Conservation (phyloP, 2,888 invertebrate species). For the Anodontia alba region DNA sequence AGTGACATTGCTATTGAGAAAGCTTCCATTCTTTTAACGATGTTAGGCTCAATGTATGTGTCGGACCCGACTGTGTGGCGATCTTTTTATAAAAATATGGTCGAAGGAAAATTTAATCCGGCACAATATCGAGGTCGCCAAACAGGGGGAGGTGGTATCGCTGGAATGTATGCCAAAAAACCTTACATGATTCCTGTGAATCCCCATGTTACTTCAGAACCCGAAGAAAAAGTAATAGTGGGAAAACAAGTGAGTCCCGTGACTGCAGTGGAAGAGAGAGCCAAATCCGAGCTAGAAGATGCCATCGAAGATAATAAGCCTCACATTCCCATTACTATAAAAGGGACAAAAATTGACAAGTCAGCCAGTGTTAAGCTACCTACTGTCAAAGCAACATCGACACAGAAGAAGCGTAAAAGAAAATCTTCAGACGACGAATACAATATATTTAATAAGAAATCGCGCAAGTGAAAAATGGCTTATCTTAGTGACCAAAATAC, state of each 20-base stretch:
- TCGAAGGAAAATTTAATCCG: no score
- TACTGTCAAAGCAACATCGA: no score
- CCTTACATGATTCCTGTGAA: slow-evolving; percentile 32
- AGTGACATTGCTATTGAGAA: no score
- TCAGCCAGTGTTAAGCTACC: no score
- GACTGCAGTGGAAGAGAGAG: slow-evolving; percentile 34
- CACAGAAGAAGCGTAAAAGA: no score
- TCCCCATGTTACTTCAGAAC: background rate
- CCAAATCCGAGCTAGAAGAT: slow-evolving; percentile 25
- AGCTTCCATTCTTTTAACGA: no score
- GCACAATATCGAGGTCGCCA: slow-evolving; percentile 28
- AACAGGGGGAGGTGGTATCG: slow-evolving; percentile 24
- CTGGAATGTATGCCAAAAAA: slow-evolving; percentile 31
- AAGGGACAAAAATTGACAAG: background rate
- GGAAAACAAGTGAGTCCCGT: slow-evolving; percentile 22
- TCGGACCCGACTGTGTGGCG: no score
- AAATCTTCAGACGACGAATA: no score
- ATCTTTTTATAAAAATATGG: no score
- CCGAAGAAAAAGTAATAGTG: background rate
- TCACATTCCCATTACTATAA: slow-evolving; percentile 28
- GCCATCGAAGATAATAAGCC: slow-evolving; percentile 15
- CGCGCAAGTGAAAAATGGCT: no score
- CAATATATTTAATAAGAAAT: background rate
- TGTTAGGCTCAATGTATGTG: slow-evolving; percentile 13
- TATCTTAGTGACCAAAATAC: no score